Conservation (phyloP, 2,888 invertebrate species). For the Abscondita cerata region DNA sequence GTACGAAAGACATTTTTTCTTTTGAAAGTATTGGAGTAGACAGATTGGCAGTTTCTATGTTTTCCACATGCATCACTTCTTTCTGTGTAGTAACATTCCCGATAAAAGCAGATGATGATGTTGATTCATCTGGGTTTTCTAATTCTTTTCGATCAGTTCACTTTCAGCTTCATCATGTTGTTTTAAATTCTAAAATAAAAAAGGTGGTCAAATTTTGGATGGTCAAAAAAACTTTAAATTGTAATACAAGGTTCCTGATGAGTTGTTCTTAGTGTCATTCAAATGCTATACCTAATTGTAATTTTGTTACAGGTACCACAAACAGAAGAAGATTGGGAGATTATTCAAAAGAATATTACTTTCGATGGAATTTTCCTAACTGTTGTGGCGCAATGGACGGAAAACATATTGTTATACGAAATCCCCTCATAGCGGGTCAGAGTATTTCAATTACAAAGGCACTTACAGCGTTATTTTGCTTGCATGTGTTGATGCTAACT, state of each 20-base stretch:
- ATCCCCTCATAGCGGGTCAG: not conserved
- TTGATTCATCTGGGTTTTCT: not conserved
- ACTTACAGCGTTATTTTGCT: not conserved
- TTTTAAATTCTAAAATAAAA: not conserved
- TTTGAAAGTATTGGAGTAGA: not conserved
- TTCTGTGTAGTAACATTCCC: too few relatives aligned
- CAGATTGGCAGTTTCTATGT: not conserved
- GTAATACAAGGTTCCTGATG: too few relatives aligned
- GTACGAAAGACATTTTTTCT: not conserved
- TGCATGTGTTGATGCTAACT: not conserved
- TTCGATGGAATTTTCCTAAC: slow-evolving; percentile 16
- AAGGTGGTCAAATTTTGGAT: too few relatives aligned
- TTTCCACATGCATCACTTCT: too few relatives aligned
- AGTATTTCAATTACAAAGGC: slow-evolving; percentile 1
- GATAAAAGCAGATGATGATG: not conserved
- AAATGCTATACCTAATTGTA: slow-evolving; percentile 11
- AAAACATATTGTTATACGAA: slow-evolving; percentile 11
- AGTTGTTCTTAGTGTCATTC: too few relatives aligned
- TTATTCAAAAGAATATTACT: slow-evolving; percentile 20
- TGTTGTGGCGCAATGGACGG: slow-evolving; percentile 10
- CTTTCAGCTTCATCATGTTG: not conserved
- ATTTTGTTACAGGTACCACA: slow-evolving; percentile 30
- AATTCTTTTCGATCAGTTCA: not conserved
- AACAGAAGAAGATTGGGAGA: slow-evolving; percentile 17
- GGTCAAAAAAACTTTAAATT: too few relatives aligned